Percentiles rank a stretch among this genome's conserved stretches.
Evolutionary conservation across 2,797 vertebrate genomes (phyloP).

Genomic region (Podarcis lilfordi): DNA sequence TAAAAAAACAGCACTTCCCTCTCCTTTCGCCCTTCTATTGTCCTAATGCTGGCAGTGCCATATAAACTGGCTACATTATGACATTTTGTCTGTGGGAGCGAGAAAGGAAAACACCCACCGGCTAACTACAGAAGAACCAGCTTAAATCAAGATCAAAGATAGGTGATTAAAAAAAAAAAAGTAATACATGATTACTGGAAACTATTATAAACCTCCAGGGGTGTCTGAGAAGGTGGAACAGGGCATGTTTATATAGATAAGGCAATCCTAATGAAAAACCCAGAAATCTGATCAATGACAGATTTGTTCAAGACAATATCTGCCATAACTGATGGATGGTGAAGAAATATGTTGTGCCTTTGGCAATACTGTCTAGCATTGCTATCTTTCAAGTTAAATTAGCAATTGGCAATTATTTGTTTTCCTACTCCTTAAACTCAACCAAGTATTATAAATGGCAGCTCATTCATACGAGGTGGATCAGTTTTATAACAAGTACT

Average conservation of each 20-base stretch:
- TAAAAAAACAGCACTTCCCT: background rate
- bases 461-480: background rate
- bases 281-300: conserved; percentile 40
- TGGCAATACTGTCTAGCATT: background rate
- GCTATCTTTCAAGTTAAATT: background rate
- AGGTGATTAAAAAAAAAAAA: conserved; percentile 23
- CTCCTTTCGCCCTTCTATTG: conserved; percentile 18
- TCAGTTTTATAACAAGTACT: background rate
- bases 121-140: conserved; percentile 50
- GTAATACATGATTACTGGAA: conserved; percentile 42
- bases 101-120: conserved; percentile 1
- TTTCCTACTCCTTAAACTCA: background rate
- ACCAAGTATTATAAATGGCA: background rate
- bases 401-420: background rate
- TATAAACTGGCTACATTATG: conserved; percentile 22
- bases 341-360: background rate
- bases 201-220: conserved; percentile 47
- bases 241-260: conserved; percentile 63
- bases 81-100: conserved; percentile 62
- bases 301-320: conserved; percentile 40
- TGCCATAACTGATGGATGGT: conserved; percentile 33
- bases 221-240: conserved; percentile 33
- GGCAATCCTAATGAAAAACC: conserved; percentile 54
- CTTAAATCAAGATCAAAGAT: conserved; percentile 56
- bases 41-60: conserved; percentile 36